phyloP scores from a whole-genome alignment of 2,113 vertebrate genomes.

The Oncorhynchus kisutch region DNA sequence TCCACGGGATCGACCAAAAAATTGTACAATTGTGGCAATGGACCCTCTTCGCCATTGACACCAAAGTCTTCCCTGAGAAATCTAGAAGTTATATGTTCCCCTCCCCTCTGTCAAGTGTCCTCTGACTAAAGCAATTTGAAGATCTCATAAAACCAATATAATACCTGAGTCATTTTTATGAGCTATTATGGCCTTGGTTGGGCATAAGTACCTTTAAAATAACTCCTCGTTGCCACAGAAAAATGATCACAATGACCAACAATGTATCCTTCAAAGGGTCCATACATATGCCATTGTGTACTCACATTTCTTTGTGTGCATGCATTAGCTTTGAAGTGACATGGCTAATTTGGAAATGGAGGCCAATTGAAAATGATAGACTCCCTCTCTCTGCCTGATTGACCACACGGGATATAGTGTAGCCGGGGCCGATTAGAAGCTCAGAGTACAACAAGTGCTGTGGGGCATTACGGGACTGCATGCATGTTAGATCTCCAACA shows the following conservation, averaged over 20 bases:
- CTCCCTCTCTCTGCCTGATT: background rate
- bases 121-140: background rate
- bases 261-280: background rate
- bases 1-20: background rate
- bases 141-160: background rate
- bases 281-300: background rate
- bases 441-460: slow-evolving; percentile 26
- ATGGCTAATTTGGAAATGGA: slow-evolving; percentile 31
- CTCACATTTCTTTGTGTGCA: slow-evolving; percentile 13
- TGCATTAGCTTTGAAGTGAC: slow-evolving; percentile 35
- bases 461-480: slow-evolving; percentile 22
- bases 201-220: background rate
- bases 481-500: background rate
- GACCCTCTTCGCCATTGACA: background rate
- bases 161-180: background rate
- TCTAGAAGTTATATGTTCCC: background rate
- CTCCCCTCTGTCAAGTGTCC: background rate
- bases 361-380: slow-evolving; percentile 24
- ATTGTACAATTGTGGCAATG: background rate
- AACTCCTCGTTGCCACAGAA: background rate
- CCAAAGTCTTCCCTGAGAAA: background rate
- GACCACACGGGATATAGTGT: slow-evolving; percentile 16
- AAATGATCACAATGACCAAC: background rate
- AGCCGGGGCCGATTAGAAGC: slow-evolving; percentile 38
- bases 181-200: background rate